Evolutionary conservation across 2,797 vertebrate species (phyloP), one percentile per base, ranked within the genome.

Genomic region (Melanotaenia maccullochi): DNA sequence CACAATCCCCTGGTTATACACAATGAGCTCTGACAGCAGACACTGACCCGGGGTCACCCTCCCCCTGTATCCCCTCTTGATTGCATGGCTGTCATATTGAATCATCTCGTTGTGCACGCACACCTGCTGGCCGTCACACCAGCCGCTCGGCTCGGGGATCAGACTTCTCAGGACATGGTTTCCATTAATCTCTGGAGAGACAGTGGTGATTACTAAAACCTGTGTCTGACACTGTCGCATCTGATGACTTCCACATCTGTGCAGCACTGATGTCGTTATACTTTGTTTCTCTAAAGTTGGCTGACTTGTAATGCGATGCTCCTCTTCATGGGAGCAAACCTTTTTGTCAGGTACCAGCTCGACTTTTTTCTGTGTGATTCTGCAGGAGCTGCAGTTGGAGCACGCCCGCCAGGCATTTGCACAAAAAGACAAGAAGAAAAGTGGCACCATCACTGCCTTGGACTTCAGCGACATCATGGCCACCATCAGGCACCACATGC

Each of bases 381-480:
- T 55, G 72, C 75, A 98, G 97, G 97, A 99, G 90, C 92, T 99
- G 78, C 98, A 99, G 68, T 81, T 93, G 88, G 98, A 99, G 87
- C 98, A 99, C 11, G 97, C 97, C 72, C 95, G 97, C 82, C 97
- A 99, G 94, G 97, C 97, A 4, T 99, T 99, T 85, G 95, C 96
- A 1, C 85, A 96, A 80, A 99, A 98, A 90, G 98, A 99, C 93
- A 98, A 96, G 91, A 96, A 68, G 87, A 99, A 97, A 94, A 96
- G 92, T 62, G 98, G 98, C 75, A 64, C 93, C 88, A 99, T 99
- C 90, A 96, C 96, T 7, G 96, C 97, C 47, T 71, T 99, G 92
- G 98, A 99, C 92, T 99, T 99, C 91, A 96, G 92, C 68, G 97
- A 98, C 86, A 98, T 99, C 92, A 99, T 99, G 97, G 94, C 95